Base-by-base conservation (phyloP, 1,140 invertebrate species). In the Zaprionus africanus region DNA sequence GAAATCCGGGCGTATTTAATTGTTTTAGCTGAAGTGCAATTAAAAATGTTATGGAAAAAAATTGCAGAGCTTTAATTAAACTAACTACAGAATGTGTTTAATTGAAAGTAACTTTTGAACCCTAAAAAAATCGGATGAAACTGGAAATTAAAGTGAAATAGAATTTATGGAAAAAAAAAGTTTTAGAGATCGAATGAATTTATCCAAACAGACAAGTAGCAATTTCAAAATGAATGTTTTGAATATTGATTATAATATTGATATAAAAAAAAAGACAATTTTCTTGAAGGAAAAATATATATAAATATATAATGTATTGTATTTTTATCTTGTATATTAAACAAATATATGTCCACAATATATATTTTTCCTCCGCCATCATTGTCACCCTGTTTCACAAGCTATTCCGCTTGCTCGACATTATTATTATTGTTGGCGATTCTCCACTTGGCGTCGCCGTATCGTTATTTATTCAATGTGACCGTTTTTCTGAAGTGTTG, bases 391-490 rank as follows among this genome's bases (percentile, higher is more conserved):
- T 51, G 46, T 24, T 24, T 46, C 41, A 17, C 19, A 13, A 22
- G 19, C 19, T 1, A 51, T 51, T 51, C 19, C 19, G 19, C 46
- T 51, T 28, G 58, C 36, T n/a, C n/a, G 56, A 54, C 67, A 26
- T 68, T 73, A 43, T 56, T 63, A 28, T 70, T 63, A 54, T 67
- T 12, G 51, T 24, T 51, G 19, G 19, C 46, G 12, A 19, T 49
- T 43, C n/a, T 17, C 38, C 13, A 41, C 13, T 43, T 17, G 41
- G 41, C 57, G 24, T 61, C 41, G 38, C 41, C 65, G 68, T 65
- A 24, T 9, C 46, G 69, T 71, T 68, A 71, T 78, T 83, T 76
- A 66, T 81, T 66, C 65, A 67, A 46, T 46, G 41, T 46, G 41
- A 46, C 41, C 41, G n/a, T 38, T 38, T 17, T 34, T 34, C 9